phyloP scores from a whole-genome alignment of 1,140 invertebrate genomes.

The Drosophila takahashii region DNA sequence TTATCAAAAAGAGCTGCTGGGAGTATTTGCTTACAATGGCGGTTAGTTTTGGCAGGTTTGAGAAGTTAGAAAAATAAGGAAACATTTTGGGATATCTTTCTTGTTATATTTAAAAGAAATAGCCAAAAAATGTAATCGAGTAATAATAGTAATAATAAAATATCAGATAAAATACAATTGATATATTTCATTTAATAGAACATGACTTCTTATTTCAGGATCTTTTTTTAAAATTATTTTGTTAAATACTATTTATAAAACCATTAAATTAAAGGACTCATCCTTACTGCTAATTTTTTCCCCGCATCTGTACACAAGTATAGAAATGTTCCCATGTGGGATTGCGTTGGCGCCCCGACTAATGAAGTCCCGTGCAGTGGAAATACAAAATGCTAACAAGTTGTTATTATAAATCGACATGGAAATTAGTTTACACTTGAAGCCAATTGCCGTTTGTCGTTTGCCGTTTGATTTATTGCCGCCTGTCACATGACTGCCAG shows the following conservation, averaged over 20 bases:
- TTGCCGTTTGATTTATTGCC: conserved; percentile 82
- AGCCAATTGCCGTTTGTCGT: conserved; percentile 79
- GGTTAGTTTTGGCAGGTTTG: neutral
- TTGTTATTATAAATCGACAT: conserved; percentile 84
- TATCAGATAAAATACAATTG: too few relatives aligned
- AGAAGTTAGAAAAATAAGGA: neutral
- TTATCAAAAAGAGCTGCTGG: conserved; percentile 25
- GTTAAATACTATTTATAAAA: too few relatives aligned
- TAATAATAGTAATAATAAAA: too few relatives aligned
- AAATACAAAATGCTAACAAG: conserved; percentile 81
- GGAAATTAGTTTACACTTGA: conserved; percentile 83
- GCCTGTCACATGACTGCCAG: conserved; percentile 78
- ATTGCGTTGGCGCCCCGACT: conserved; percentile 50
- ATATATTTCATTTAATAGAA: too few relatives aligned
- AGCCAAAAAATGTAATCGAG: too few relatives aligned
- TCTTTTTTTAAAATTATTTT: too few relatives aligned
- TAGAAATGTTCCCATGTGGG: conserved; percentile 10
- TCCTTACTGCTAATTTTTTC: neutral
- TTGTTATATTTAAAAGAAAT: too few relatives aligned
- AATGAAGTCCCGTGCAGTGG: conserved; percentile 51
- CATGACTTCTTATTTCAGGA: too few relatives aligned
- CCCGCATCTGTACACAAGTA: neutral
- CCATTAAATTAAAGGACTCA: neutral
- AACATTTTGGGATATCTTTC: neutral
- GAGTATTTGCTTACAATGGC: neutral